A percentile compares a stretch with the other conserved stretches of the same genome.
phyloP scores from a whole-genome alignment of 1,140 invertebrate genomes.

The Lycorma delicatula region DNA sequence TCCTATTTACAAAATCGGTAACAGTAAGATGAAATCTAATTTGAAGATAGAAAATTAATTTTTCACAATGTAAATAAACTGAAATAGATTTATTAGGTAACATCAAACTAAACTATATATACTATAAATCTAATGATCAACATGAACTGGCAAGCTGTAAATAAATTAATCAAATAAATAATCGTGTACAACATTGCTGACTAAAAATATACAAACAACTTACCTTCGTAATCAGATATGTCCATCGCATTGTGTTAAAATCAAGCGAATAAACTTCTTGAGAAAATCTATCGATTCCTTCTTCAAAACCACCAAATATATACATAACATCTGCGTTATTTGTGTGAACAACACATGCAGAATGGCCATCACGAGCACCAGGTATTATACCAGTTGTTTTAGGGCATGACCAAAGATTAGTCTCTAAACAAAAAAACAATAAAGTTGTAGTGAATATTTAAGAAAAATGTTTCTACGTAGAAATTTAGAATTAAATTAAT shows the following conservation, averaged over 20 bases:
- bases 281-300: slow-evolving; percentile 66
- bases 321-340: slow-evolving; percentile 84
- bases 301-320: slow-evolving; percentile 83
- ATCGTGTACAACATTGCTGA: no score
- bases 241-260: slow-evolving; percentile 65
- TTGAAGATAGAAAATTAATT: no score
- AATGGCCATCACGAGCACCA: slow-evolving; percentile 78
- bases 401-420: slow-evolving; percentile 56
- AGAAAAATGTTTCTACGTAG: neutral
- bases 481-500: neutral
- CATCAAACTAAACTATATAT: no score
- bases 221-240: slow-evolving; percentile 48
- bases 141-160: no score
- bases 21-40: no score
- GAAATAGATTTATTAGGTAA: no score
- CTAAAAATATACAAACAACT: no score
- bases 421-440: slow-evolving; percentile 37
- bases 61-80: no score
- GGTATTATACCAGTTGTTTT: slow-evolving; percentile 57
- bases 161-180: no score
- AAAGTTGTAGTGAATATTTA: neutral
- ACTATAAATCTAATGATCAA: no score
- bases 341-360: slow-evolving; percentile 64
- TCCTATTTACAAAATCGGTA: no score
- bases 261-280: slow-evolving; percentile 68